phyloP scores from a whole-genome alignment of 2,113 vertebrate species.

The Pelobates fuscus region DNA sequence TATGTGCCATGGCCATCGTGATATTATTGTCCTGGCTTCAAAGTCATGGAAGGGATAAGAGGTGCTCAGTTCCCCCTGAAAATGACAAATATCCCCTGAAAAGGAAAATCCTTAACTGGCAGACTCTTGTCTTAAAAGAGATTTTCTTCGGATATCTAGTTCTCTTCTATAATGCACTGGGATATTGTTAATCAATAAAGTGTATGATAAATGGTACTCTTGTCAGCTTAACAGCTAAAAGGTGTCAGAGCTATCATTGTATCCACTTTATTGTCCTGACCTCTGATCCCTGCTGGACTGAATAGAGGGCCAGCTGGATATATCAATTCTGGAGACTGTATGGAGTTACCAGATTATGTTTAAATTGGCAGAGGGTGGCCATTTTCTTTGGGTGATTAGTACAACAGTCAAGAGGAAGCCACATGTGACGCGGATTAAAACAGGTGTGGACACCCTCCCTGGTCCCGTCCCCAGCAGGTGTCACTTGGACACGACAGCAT shows the following conservation, averaged over 20 bases:
- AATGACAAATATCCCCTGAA: too few relatives aligned
- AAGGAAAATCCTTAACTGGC: too few relatives aligned
- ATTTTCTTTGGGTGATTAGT: constrained; percentile 50
- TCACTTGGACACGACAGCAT: constrained; percentile 29
- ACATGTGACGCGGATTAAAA: constrained; percentile 8
- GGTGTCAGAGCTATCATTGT: constrained; percentile 55
- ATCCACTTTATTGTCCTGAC: constrained; percentile 59
- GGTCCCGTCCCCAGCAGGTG: constrained; percentile 40
- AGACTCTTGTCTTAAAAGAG: too few relatives aligned
- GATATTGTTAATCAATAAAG: background rate
- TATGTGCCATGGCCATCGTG: too few relatives aligned
- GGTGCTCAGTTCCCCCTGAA: too few relatives aligned
- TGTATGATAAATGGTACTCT: background rate
- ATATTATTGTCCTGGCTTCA: too few relatives aligned
- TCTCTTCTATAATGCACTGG: background rate
- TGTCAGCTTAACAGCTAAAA: constrained; percentile 45
- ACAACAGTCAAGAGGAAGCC: constrained; percentile 44
- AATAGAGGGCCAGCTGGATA: constrained; percentile 61
- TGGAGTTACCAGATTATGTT: background rate
- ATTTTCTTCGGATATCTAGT: too few relatives aligned
- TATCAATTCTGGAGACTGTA: constrained; percentile 45
- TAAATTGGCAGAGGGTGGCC: constrained; percentile 34
- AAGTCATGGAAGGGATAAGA: too few relatives aligned
- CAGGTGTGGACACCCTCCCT: constrained; percentile 53
- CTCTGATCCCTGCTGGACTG: constrained; percentile 54